Conservation (phyloP, 37 sponge, comb jelly and placozoan genomes). For the Trichoplax adhaerens region DNA sequence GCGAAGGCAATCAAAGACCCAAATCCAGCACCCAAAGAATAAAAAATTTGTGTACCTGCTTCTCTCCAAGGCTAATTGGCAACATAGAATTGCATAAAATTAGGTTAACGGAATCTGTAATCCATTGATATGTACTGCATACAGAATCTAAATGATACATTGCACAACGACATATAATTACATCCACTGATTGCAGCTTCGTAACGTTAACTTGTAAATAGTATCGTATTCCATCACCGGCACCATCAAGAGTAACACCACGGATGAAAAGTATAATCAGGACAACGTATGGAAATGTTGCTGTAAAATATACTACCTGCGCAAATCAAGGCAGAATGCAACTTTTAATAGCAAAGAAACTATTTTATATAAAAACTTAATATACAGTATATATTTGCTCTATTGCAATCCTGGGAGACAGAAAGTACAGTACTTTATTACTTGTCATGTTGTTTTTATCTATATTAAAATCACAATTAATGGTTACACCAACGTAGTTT, state of each 20-base stretch:
- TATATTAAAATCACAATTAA: too few relatives aligned
- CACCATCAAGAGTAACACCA: slow-evolving; percentile 86
- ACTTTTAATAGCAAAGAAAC: neutral
- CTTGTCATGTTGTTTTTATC: too few relatives aligned
- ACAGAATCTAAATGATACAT: neutral
- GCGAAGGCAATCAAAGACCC: slow-evolving; percentile 80
- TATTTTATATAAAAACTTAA: neutral
- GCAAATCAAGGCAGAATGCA: neutral
- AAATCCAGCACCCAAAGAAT: slow-evolving; percentile 68
- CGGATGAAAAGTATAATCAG: slow-evolving; percentile 77
- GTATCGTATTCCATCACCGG: slow-evolving; percentile 59
- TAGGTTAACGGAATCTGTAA: neutral
- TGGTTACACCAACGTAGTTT: too few relatives aligned
- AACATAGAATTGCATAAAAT: neutral
- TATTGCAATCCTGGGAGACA: too few relatives aligned
- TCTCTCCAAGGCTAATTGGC: slow-evolving; percentile 70
- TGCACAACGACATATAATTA: neutral
- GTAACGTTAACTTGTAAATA: neutral
- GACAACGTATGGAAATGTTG: slow-evolving; percentile 73
- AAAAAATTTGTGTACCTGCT: slow-evolving; percentile 95
- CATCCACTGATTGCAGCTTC: neutral
- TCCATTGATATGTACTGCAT: neutral
- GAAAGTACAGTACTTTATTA: too few relatives aligned
- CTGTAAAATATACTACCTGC: slow-evolving; percentile 82
- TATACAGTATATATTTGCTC: too few relatives aligned